These are phyloP conservation scores for Drosophila limbata DNA, from an alignment of 2,888 invertebrate species.

Conservation along the genomic window DNA sequence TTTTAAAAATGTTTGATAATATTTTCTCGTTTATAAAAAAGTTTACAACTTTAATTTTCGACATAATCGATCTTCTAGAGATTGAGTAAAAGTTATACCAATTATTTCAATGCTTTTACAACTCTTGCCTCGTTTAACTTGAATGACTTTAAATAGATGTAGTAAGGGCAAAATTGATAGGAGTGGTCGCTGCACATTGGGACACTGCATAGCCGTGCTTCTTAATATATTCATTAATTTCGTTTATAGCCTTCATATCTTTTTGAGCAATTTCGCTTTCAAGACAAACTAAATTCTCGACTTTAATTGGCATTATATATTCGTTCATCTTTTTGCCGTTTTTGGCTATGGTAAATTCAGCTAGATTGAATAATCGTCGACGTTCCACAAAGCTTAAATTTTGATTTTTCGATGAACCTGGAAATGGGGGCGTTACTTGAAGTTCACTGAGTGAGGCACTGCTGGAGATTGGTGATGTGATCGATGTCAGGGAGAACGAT, in stretches of 20 bases:
- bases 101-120: background rate
- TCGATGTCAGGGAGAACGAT: background rate
- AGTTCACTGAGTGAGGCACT: conserved; percentile 1
- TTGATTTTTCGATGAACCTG: background rate
- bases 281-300: background rate
- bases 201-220: conserved; percentile 7
- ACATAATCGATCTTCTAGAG: background rate
- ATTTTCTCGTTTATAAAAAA: background rate
- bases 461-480: background rate
- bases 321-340: conserved; percentile 37
- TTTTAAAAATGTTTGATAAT: background rate
- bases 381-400: conserved; percentile 22
- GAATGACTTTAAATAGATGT: background rate
- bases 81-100: background rate
- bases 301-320: background rate
- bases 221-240: conserved; percentile 1
- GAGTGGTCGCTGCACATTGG: background rate
- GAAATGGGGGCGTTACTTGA: background rate
- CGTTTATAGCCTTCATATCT: background rate
- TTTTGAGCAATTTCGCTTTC: conserved; percentile 3
- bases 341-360: conserved; percentile 35
- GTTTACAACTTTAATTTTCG: background rate
- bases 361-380: conserved; percentile 23
- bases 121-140: background rate
- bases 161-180: background rate